Conservation (phyloP, 2,888 invertebrate genomes). For the Phengaris arion region DNA sequence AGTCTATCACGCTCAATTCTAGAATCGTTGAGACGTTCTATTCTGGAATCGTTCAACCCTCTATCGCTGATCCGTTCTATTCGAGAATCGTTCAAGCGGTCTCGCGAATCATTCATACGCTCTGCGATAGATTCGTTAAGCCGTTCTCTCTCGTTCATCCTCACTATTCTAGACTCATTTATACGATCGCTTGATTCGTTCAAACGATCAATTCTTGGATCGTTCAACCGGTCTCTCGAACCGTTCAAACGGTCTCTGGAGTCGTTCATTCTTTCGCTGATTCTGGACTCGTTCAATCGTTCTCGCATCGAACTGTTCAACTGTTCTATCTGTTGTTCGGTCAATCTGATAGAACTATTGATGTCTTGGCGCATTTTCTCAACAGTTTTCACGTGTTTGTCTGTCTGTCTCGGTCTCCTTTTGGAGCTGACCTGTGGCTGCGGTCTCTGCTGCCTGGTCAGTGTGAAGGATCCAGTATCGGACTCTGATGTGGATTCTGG, state of each 20-base stretch:
- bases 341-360: slow-evolving; percentile 48
- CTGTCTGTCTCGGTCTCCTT: slow-evolving; percentile 57
- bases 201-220: slow-evolving; percentile 44
- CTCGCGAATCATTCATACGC: slow-evolving; percentile 42
- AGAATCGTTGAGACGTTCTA: slow-evolving; percentile 42
- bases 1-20: slow-evolving; percentile 36
- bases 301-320: slow-evolving; percentile 48
- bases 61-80: slow-evolving; percentile 39
- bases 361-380: slow-evolving; percentile 57
- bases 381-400: slow-evolving; percentile 57
- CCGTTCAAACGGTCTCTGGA: slow-evolving; percentile 42
- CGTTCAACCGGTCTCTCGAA: slow-evolving; percentile 49
- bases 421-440: slow-evolving; percentile 70
- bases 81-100: slow-evolving; percentile 45
- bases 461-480: slow-evolving; percentile 69
- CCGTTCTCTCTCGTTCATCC: slow-evolving; percentile 36
- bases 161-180: slow-evolving; percentile 42
- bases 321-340: slow-evolving; percentile 53
- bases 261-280: slow-evolving; percentile 53
- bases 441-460: slow-evolving; percentile 68
- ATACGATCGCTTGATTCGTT: slow-evolving; percentile 46
- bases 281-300: slow-evolving; percentile 49
- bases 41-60: slow-evolving; percentile 36
- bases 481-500: slow-evolving; percentile 74
- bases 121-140: slow-evolving; percentile 43